phyloP scores from a whole-genome alignment of 2,113 vertebrate species.

The Sciurus niger region DNA sequence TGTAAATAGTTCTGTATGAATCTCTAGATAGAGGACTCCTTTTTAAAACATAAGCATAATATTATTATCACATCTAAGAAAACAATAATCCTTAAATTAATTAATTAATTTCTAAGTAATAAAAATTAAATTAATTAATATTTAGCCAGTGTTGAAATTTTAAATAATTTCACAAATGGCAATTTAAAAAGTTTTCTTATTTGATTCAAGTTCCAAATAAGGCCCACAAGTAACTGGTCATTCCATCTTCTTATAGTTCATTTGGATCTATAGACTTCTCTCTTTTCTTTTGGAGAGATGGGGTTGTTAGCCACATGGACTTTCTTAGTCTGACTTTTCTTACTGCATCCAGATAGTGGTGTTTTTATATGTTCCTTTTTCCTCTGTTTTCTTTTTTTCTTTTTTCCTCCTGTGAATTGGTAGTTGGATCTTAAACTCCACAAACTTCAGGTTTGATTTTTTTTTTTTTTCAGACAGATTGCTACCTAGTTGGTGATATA shows the following conservation, averaged over 20 bases:
- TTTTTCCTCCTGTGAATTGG: background rate
- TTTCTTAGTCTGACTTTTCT: constrained; percentile 32
- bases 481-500: background rate
- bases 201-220: constrained; percentile 36
- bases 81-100: constrained; percentile 12
- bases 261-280: background rate
- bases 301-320: background rate
- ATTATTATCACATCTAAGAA: background rate
- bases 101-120: background rate
- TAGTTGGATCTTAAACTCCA: background rate
- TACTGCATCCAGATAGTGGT: background rate
- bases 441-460: background rate
- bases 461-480: background rate
- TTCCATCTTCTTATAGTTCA: background rate
- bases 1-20: constrained; percentile 5
- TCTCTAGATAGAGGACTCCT: background rate
- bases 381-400: background rate
- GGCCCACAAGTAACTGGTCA: background rate
- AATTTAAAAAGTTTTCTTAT: constrained; percentile 26
- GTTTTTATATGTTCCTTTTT: background rate
- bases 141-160: background rate
- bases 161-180: background rate
- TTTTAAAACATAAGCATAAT: background rate
- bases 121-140: background rate
- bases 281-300: background rate